phyloP scores from a whole-genome alignment of 1,140 invertebrate species.

The Panagrolaimus sp. region DNA sequence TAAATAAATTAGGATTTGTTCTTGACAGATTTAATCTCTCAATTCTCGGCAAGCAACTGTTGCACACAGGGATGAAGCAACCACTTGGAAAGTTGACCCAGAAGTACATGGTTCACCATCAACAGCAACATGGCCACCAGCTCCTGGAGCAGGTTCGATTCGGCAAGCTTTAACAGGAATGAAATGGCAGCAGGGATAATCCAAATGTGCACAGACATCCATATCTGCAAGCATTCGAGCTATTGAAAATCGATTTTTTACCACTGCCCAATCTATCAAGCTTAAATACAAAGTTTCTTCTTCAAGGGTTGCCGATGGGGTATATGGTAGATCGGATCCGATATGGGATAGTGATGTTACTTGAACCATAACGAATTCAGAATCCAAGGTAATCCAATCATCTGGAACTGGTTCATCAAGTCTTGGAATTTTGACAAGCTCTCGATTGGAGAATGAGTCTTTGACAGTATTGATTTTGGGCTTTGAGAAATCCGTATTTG shows the following conservation, averaged over 20 bases:
- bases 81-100: background rate
- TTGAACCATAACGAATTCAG: conserved; percentile 38
- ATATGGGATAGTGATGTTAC: conserved; percentile 31
- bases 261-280: conserved; percentile 43
- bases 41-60: background rate
- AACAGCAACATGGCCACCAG: conserved; percentile 45
- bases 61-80: background rate
- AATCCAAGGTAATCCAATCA: conserved; percentile 43
- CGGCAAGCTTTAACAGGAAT: conserved; percentile 53
- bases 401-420: conserved; percentile 40
- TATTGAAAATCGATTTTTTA: conserved; percentile 42
- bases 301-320: conserved; percentile 40
- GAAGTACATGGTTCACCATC: conserved; percentile 41
- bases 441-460: background rate
- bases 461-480: background rate
- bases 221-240: conserved; percentile 44
- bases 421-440: conserved; percentile 18
- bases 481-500: background rate
- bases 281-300: conserved; percentile 41
- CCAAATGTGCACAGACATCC: conserved; percentile 30
- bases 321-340: conserved; percentile 43
- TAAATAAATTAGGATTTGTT: too few species aligned
- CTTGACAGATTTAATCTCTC: background rate
- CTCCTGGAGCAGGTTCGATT: conserved; percentile 36
- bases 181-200: conserved; percentile 36